These are phyloP conservation scores for Anoplophora glabripennis DNA, from an alignment of 1,140 invertebrate genomes.

Conservation along the genomic window DNA sequence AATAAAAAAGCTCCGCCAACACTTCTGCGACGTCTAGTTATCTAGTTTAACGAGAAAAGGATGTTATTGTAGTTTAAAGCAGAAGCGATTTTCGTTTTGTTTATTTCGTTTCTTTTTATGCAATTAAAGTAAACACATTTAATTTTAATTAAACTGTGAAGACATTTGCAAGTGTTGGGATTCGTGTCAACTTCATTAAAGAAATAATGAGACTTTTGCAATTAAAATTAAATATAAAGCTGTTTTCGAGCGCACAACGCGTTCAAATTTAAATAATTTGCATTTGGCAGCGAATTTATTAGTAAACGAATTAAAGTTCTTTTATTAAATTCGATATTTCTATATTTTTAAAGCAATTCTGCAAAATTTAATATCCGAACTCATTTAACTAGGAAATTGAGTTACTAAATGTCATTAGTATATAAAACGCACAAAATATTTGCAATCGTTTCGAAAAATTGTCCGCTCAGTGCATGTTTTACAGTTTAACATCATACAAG, in stretches of 20 bases:
- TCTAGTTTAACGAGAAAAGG: no score
- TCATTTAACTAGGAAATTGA: no score
- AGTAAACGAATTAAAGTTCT: conserved; percentile 24
- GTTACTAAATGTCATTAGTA: no score
- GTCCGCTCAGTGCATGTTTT: no score
- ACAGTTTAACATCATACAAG: no score
- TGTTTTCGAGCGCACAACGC: conserved; percentile 18
- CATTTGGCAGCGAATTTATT: conserved; percentile 27
- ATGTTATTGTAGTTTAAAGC: no score
- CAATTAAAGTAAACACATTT: conserved; percentile 37
- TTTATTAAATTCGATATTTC: conserved; percentile 10
- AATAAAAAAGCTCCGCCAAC: no score
- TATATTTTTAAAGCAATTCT: no score
- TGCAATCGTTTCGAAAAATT: no score
- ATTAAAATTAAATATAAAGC: conserved; percentile 41
- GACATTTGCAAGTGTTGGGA: conserved; percentile 32
- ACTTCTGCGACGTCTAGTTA: no score
- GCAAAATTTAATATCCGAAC: no score
- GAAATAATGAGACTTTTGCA: conserved; percentile 41
- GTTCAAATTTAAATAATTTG: conserved; percentile 31
- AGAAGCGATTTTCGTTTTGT: not conserved
- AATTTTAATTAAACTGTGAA: conserved; percentile 38
- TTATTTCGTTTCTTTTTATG: conserved; percentile 8
- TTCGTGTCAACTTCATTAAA: conserved; percentile 41
- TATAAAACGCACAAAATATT: no score